These are phyloP conservation scores for Bostrychus sinensis DNA, from an alignment of 2,113 vertebrate genomes.

Conservation along the genomic window DNA sequence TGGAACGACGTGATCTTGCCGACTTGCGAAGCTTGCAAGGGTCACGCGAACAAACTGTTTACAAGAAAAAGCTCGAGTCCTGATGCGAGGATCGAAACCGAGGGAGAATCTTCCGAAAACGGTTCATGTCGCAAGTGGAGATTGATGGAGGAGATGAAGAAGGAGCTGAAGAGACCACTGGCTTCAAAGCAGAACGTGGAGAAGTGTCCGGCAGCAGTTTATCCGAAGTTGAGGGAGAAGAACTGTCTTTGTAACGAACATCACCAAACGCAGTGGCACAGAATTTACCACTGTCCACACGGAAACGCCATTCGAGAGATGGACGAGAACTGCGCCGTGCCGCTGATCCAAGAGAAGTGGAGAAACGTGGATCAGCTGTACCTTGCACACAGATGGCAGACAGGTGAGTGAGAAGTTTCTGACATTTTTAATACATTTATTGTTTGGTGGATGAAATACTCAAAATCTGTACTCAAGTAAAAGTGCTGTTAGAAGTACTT, in stretches of 20 bases:
- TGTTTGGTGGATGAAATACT: too few species aligned
- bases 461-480: too few species aligned
- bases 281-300: slow-evolving; percentile 30
- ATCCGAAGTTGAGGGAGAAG: slow-evolving; percentile 54
- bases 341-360: slow-evolving; percentile 32
- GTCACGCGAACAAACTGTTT: slow-evolving; percentile 34
- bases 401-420: slow-evolving; percentile 58
- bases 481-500: too few species aligned
- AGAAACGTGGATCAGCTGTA: slow-evolving; percentile 38
- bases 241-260: slow-evolving; percentile 47
- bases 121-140: slow-evolving; percentile 36
- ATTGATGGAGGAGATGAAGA: not conserved
- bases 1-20: slow-evolving; percentile 42
- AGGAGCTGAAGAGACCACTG: slow-evolving; percentile 29
- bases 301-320: slow-evolving; percentile 43
- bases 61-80: slow-evolving; percentile 16
- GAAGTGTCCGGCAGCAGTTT: slow-evolving; percentile 18
- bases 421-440: too few species aligned
- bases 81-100: slow-evolving; percentile 31
- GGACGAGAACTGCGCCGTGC: slow-evolving; percentile 51
- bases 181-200: slow-evolving; percentile 47
- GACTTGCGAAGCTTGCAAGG: slow-evolving; percentile 58
- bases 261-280: slow-evolving; percentile 22
- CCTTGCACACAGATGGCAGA: slow-evolving; percentile 39
- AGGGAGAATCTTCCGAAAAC: slow-evolving; percentile 68